Evolutionary conservation across 2,888 invertebrate species (phyloP).

Genomic region (Chelonus formosanus): DNA sequence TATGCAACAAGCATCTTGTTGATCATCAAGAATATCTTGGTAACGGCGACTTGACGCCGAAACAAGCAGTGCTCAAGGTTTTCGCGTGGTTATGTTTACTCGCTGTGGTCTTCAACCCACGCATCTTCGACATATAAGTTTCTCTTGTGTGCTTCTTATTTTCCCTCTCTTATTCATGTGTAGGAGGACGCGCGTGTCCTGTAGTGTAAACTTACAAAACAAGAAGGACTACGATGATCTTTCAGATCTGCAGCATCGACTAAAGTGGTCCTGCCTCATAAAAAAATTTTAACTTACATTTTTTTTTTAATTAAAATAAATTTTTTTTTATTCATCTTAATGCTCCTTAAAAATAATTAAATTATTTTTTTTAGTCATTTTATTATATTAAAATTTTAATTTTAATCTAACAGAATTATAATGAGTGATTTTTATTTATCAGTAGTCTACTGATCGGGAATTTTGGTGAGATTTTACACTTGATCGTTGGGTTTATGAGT

Average conservation of each 20-base stretch:
- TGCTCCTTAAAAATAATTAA: too few species aligned
- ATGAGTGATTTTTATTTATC: too few species aligned
- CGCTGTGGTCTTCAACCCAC: constrained; percentile 33
- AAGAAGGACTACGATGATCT: constrained; percentile 10
- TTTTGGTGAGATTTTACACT: too few species aligned
- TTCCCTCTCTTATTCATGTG: constrained; percentile 19
- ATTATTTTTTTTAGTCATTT: too few species aligned
- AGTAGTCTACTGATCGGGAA: too few species aligned
- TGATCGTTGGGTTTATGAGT: too few species aligned
- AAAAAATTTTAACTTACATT: too few species aligned
- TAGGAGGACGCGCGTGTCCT: constrained; percentile 41
- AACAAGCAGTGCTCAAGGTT: constrained; percentile 34
- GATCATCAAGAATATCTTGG: neutral
- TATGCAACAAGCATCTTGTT: constrained; percentile 1
- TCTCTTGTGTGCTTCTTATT: constrained; percentile 19
- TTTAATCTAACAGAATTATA: too few species aligned
- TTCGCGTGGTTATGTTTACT: constrained; percentile 38
- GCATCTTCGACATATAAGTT: constrained; percentile 32
- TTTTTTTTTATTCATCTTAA: too few species aligned
- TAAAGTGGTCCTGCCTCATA: neutral
- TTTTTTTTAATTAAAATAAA: neutral
- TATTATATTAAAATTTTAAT: too few species aligned
- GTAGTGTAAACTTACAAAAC: constrained; percentile 35
- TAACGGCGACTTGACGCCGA: constrained; percentile 4
- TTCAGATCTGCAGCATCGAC: neutral